Evolutionary conservation across 2,797 vertebrate genomes (phyloP), one percentile per base, ranked within the genome.

Genomic region (Zenarchopterus dispar): DNA sequence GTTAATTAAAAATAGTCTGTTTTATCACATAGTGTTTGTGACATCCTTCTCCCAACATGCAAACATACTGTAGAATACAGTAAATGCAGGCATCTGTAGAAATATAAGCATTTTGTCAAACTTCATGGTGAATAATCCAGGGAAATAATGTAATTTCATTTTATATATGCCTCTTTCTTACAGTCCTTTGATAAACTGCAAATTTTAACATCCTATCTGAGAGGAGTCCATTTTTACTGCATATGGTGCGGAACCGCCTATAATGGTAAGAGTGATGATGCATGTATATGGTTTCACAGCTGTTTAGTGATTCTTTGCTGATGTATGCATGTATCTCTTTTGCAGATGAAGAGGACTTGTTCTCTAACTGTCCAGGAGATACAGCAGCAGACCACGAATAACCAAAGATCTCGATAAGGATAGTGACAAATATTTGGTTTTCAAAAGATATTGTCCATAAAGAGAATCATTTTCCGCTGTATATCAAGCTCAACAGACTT

Each of bases 221-320:
- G 97, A 89, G 91, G 89, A 78, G 49, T 95, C 52, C 95, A 99
- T 89, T 92, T 94, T 19, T 99, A 99, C 69, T 99, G 98, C 86
- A 93, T 97, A 77, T 99, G 98, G 98, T 99, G 97, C 89, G 97
- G 97, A 71, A 99, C 95, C 24, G 91, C 95, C 1, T 99, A 96
- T 68, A 94, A 96, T 82, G 97, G 97, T 99, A 86, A 88, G 90
- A 90, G 90, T 74, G 90, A 90, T 93, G 64, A 84, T 80, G 54
- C 24, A 45, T 31, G n/a, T 8, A 4, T 62, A 1, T 22, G 5
- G 4, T 49, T 41, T 49, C 47, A 18, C 42, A 33, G 4, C 8
- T 57, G 1, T 42, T 45, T 28, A 60, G 48, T n/a, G 18, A 1
- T 33, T 18, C 1, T 51, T 66, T 66, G 8, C 7, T 33, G 0